Evolutionary conservation across 1,140 invertebrate species (phyloP).

Genomic region (Drosophila chauvacae): DNA sequence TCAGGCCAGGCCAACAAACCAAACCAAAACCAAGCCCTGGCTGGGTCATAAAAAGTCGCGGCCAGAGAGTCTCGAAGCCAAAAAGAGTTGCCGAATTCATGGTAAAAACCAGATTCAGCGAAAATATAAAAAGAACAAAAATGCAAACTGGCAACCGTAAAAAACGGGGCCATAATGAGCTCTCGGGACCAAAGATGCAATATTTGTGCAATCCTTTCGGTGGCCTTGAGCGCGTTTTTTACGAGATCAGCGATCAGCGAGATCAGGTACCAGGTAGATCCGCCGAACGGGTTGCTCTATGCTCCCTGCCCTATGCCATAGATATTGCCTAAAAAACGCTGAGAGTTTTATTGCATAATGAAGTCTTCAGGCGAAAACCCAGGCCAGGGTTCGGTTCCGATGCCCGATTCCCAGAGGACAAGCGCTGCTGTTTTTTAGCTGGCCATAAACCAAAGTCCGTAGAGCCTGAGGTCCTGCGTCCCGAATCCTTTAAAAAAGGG

Average conservation of each 20-base stretch:
- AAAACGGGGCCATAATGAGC: slow-evolving; percentile 62
- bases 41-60: slow-evolving; percentile 60
- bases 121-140: slow-evolving; percentile 29
- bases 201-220: slow-evolving; percentile 80
- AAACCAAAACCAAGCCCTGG: background rate
- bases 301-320: slow-evolving; percentile 20
- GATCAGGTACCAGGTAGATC: background rate
- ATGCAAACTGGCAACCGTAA: slow-evolving; percentile 14
- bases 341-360: slow-evolving; percentile 77
- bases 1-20: background rate
- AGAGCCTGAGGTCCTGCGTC: background rate
- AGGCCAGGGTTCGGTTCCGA: too few relatives aligned
- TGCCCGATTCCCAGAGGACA: background rate
- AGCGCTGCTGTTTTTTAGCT: slow-evolving; percentile 33
- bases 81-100: slow-evolving; percentile 74
- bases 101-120: slow-evolving; percentile 72
- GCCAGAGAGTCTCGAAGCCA: slow-evolving; percentile 35
- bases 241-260: background rate
- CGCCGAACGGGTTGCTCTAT: slow-evolving; percentile 66
- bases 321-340: slow-evolving; percentile 61
- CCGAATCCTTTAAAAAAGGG: slow-evolving; percentile 24
- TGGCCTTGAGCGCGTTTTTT: slow-evolving; percentile 68
- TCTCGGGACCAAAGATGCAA: slow-evolving; percentile 69
- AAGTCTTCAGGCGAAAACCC: slow-evolving; percentile 34
- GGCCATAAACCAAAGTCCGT: slow-evolving; percentile 6